Conservation (phyloP, 2,797 vertebrate species). For the Valencia hispanica region DNA sequence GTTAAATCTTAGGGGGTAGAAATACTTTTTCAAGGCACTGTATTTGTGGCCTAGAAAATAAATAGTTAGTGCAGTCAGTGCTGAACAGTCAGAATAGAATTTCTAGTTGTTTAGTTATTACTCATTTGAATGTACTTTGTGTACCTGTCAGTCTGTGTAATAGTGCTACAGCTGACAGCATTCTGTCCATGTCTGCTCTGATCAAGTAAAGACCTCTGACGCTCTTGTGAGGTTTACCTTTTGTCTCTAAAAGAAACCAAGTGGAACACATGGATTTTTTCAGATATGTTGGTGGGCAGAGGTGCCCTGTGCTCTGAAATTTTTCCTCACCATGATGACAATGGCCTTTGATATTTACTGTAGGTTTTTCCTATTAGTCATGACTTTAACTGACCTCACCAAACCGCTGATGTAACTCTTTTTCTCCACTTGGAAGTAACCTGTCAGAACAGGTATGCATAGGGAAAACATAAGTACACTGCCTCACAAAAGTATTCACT, state of each 20-base stretch:
- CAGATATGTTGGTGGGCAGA: not conserved
- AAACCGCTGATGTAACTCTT: not conserved
- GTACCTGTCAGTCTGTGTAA: no score
- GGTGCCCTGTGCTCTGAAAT: not conserved
- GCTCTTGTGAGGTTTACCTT: not conserved
- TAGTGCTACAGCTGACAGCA: no score
- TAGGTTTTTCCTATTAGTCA: not conserved
- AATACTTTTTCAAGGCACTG: no score
- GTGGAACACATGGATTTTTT: not conserved
- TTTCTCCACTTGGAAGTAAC: not conserved
- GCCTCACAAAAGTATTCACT: not conserved
- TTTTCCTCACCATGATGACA: not conserved
- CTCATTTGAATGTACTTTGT: no score
- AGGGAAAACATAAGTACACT: not conserved
- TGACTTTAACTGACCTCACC: not conserved
- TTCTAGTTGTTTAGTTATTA: no score
- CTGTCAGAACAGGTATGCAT: not conserved
- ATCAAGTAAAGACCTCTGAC: not conserved
- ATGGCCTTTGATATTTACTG: constrained; percentile 17
- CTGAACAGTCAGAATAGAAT: no score
- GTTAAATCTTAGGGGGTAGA: no score
- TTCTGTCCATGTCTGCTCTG: no score
- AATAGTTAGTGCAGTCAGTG: no score
- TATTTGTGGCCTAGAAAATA: no score
- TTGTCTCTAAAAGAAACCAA: not conserved